These are phyloP conservation scores for Uropsilus gracilis DNA, from an alignment of 2,113 vertebrate species.

Conservation along the genomic window DNA sequence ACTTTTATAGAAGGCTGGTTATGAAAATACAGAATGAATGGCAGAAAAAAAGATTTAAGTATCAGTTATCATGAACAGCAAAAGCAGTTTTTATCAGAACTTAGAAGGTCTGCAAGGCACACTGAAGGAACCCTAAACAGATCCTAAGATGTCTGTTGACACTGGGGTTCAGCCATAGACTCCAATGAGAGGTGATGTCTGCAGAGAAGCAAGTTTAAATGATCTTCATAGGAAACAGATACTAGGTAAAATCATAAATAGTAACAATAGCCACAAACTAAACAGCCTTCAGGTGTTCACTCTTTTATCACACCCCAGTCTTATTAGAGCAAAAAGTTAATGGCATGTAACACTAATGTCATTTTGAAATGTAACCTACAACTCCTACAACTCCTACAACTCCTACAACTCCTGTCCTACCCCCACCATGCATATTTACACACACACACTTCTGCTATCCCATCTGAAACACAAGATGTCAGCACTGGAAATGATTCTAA, in stretches of 20 bases:
- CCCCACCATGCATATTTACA: background rate
- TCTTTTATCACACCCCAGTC: background rate
- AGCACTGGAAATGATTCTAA: background rate
- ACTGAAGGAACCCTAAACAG: background rate
- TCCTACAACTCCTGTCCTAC: background rate
- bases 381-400: too few species aligned
- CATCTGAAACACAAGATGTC: background rate
- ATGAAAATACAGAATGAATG: background rate
- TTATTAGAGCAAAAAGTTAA: background rate
- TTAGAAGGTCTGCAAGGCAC: background rate
- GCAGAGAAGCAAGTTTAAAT: background rate
- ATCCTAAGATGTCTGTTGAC: background rate
- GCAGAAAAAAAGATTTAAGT: constrained; percentile 15
- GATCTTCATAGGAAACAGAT: background rate
- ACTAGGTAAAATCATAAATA: background rate
- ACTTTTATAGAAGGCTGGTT: background rate
- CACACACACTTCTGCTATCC: background rate
- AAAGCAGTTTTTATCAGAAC: constrained; percentile 34
- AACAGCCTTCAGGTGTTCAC: background rate
- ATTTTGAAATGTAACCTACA: background rate
- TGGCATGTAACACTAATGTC: background rate
- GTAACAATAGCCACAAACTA: background rate
- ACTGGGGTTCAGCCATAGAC: background rate
- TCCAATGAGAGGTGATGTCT: background rate
- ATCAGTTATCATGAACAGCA: background rate